Evolutionary conservation across 2,888 invertebrate species (phyloP).

Genomic region (Tetropium fuscum): DNA sequence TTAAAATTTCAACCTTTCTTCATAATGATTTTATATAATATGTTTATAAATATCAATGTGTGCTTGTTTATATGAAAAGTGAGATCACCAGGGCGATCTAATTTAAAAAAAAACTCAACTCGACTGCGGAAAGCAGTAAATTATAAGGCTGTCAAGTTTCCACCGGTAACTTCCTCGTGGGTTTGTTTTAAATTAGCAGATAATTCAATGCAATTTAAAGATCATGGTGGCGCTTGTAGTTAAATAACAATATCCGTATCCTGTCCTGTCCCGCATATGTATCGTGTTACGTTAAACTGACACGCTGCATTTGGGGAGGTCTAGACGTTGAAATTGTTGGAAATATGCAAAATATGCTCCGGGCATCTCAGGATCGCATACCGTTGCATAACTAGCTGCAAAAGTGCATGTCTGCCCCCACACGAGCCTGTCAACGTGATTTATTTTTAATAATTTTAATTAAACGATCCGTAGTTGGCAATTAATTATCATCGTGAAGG

Average conservation of each 20-base stretch:
- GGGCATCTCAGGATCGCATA: slow-evolving; percentile 31
- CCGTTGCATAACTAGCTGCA: slow-evolving; percentile 27
- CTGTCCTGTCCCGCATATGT: slow-evolving; percentile 38
- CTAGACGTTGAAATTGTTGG: slow-evolving; percentile 31
- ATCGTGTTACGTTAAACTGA: slow-evolving; percentile 20
- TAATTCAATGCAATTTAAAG: slow-evolving; percentile 36
- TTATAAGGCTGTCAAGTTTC: slow-evolving; percentile 26
- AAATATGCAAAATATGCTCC: slow-evolving; percentile 36
- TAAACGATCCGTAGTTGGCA: background rate
- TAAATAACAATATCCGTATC: slow-evolving; percentile 45
- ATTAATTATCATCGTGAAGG: too few species aligned
- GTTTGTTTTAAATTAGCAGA: slow-evolving; percentile 44
- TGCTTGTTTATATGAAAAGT: too few species aligned
- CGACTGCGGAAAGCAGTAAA: too few species aligned
- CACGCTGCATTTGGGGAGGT: slow-evolving; percentile 28
- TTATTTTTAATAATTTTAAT: slow-evolving; percentile 12
- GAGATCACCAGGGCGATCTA: too few species aligned
- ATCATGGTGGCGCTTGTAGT: slow-evolving; percentile 38
- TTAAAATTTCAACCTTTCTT: too few species aligned
- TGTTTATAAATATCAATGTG: background rate
- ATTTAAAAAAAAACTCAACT: too few species aligned
- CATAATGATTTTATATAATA: background rate
- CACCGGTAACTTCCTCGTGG: slow-evolving; percentile 36
- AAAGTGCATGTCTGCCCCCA: slow-evolving; percentile 27
- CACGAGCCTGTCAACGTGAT: slow-evolving; percentile 22